phyloP scores from a whole-genome alignment of 2,888 invertebrate genomes.

The Cantharis nigra region DNA sequence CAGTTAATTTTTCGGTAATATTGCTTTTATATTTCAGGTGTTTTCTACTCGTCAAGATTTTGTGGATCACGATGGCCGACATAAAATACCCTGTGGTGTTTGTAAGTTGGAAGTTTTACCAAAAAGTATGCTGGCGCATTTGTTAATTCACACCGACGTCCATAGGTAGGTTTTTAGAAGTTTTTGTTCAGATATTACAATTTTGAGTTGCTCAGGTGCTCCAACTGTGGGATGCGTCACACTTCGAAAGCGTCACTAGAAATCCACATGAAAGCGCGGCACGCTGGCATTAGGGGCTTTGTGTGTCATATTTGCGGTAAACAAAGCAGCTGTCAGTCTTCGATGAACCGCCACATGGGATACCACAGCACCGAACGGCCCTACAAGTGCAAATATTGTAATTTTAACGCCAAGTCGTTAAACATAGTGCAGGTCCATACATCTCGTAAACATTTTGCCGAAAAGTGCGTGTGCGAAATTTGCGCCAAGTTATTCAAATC shows the following conservation, averaged over 20 bases:
- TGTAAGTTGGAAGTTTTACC: constrained; percentile 38
- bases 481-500: constrained; percentile 41
- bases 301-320: constrained; percentile 41
- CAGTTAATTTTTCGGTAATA: background rate
- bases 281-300: constrained; percentile 35
- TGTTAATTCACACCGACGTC: constrained; percentile 40
- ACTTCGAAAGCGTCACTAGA: constrained; percentile 37
- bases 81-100: constrained; percentile 38
- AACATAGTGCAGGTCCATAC: constrained; percentile 36
- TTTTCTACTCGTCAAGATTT: constrained; percentile 34
- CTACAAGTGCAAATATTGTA: constrained; percentile 35
- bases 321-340: constrained; percentile 39
- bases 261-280: constrained; percentile 37
- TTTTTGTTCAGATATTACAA: background rate
- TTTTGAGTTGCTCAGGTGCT: constrained; percentile 34
- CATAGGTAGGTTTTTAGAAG: constrained; percentile 35
- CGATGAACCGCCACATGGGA: constrained; percentile 40
- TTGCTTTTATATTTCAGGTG: constrained; percentile 27
- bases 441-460: constrained; percentile 34
- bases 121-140: constrained; percentile 40
- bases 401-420: constrained; percentile 36
- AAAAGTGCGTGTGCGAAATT: constrained; percentile 36
- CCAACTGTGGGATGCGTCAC: constrained; percentile 33
- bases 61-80: constrained; percentile 37
- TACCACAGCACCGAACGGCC: constrained; percentile 37